Percentiles rank a stretch among this genome's conserved stretches.
phyloP scores from a whole-genome alignment of 2,888 invertebrate genomes.

The Agrenia bidenticulata region DNA sequence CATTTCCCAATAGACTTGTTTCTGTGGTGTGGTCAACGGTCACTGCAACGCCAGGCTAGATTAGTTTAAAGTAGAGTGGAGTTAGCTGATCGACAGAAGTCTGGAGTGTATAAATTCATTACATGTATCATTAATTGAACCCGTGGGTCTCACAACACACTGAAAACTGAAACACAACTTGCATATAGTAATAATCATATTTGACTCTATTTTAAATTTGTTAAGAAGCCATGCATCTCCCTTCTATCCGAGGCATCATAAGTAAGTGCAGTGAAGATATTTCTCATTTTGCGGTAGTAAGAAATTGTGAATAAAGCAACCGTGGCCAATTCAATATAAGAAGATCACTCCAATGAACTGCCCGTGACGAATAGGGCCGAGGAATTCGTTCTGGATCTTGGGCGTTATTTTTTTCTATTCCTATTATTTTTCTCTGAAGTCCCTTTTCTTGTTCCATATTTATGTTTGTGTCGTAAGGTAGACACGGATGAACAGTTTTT shows the following conservation, averaged over 20 bases:
- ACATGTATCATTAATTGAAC: too few relatives aligned
- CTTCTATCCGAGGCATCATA: too few relatives aligned
- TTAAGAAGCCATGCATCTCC: too few relatives aligned
- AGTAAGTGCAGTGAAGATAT: not conserved
- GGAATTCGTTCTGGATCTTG: slow-evolving; percentile 39
- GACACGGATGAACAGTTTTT: not conserved
- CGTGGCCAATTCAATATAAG: slow-evolving; percentile 16
- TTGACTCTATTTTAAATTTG: too few relatives aligned
- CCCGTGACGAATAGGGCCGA: slow-evolving; percentile 40
- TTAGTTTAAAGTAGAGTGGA: too few relatives aligned
- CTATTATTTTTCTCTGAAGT: slow-evolving; percentile 2
- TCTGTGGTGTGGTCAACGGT: slow-evolving; percentile 21
- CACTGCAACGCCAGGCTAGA: not conserved
- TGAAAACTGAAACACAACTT: too few relatives aligned
- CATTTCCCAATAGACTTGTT: slow-evolving; percentile 19
- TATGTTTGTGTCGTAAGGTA: not conserved
- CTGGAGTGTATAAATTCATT: too few relatives aligned
- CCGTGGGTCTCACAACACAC: too few relatives aligned
- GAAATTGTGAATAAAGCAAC: slow-evolving; percentile 12
- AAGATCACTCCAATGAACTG: slow-evolving; percentile 29
- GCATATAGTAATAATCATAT: too few relatives aligned
- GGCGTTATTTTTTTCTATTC: slow-evolving; percentile 18
- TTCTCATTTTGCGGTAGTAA: slow-evolving; percentile 3
- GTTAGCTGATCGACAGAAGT: too few relatives aligned
- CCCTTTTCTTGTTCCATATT: not conserved